A percentile compares a stretch with the other conserved stretches of the same genome.
Evolutionary conservation across 2,113 vertebrate genomes (phyloP).

Genomic region (Varanus salvator): DNA sequence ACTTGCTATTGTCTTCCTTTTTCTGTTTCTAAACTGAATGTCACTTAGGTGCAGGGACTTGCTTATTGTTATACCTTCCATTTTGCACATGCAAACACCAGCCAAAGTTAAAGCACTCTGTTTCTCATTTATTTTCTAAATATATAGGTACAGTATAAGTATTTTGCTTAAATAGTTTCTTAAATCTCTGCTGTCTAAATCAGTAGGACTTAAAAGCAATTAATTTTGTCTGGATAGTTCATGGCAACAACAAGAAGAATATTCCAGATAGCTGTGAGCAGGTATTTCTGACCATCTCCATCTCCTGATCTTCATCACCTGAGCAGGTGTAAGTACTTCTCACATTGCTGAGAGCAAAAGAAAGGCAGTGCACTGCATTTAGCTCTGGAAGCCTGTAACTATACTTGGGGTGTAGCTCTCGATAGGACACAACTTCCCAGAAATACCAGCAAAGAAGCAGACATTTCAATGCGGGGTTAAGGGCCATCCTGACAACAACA

Average conservation of each 20-base stretch:
- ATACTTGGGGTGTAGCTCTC: background rate
- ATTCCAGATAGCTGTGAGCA: background rate
- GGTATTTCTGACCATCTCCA: background rate
- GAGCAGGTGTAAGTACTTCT: background rate
- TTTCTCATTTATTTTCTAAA: no score
- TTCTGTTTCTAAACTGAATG: background rate
- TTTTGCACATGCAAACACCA: background rate
- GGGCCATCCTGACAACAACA: background rate
- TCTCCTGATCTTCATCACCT: background rate
- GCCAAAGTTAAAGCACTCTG: background rate
- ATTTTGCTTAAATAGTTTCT: no score
- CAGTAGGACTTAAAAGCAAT: background rate
- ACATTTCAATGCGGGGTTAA: background rate
- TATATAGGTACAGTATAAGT: background rate
- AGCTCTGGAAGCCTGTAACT: background rate
- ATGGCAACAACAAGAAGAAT: background rate
- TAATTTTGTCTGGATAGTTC: background rate
- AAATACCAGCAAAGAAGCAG: background rate
- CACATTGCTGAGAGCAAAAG: background rate
- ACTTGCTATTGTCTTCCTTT: background rate
- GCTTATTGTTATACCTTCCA: background rate
- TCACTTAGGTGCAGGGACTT: background rate
- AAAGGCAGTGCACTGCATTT: background rate
- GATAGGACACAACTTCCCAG: background rate
- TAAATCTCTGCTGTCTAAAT: background rate